Evolutionary conservation across 2,113 vertebrate species (phyloP).

Genomic region (Enhydra lutris): DNA sequence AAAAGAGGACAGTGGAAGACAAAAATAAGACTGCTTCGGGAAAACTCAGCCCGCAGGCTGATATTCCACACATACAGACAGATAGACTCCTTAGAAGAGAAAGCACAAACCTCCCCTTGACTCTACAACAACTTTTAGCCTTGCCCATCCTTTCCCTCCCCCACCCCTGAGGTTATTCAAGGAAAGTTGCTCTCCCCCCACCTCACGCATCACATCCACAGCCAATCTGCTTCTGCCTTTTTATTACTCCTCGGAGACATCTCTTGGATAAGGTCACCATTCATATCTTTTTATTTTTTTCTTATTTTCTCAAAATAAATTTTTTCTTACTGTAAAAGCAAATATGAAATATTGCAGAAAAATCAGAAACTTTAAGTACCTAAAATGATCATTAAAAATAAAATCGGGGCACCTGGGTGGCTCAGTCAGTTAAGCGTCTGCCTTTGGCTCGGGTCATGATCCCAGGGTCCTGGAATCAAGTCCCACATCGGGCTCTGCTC

Average conservation of each 20-base stretch:
- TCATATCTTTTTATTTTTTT: background rate
- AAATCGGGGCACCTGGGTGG: background rate
- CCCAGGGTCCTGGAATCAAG: too few relatives aligned
- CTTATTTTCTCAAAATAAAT: background rate
- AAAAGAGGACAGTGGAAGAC: background rate
- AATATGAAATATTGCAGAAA: background rate
- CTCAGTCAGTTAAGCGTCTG: too few relatives aligned
- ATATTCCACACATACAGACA: background rate
- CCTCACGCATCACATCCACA: background rate
- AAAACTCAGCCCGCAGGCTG: background rate
- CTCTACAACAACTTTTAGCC: background rate
- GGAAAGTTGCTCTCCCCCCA: background rate
- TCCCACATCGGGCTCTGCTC: too few relatives aligned
- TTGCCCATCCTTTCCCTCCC: background rate
- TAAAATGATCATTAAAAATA: constrained; percentile 19
- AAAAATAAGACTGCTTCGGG: background rate
- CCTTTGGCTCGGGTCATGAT: too few relatives aligned
- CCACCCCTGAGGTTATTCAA: background rate
- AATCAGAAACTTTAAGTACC: background rate
- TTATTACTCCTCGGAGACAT: background rate
- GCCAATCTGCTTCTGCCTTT: background rate
- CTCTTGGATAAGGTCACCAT: background rate
- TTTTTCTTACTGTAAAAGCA: background rate
- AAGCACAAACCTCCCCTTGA: background rate
- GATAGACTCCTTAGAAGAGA: background rate